These are phyloP conservation scores for Vultur gryphus DNA, from an alignment of 2,797 vertebrate genomes.

Conservation along the genomic window DNA sequence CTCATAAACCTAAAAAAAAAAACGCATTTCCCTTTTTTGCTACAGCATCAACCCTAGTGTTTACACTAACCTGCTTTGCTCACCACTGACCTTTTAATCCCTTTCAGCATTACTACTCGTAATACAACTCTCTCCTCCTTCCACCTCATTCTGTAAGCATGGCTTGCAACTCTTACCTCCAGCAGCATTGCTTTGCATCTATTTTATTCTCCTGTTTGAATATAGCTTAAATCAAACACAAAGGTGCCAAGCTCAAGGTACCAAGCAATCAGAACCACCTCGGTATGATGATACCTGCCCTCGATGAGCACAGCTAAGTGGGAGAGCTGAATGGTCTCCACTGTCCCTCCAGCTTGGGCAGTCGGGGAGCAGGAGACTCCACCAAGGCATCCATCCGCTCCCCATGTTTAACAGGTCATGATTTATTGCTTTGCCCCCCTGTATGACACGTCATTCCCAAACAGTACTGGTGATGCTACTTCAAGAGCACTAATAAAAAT, in stretches of 20 bases:
- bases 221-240: neutral
- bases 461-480: neutral
- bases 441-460: neutral
- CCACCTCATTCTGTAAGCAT: neutral
- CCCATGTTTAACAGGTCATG: neutral
- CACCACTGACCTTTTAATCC: neutral
- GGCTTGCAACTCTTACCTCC: neutral
- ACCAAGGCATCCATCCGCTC: neutral
- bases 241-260: neutral
- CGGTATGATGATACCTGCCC: accelerated
- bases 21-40: neutral
- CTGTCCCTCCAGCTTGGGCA: neutral
- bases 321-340: neutral
- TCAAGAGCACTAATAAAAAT: neutral
- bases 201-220: neutral
- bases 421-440: neutral
- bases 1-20: neutral
- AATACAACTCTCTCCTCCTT: neutral
- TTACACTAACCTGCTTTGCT: neutral
- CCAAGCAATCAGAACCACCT: neutral
- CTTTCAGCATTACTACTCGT: neutral
- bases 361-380: neutral
- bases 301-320: accelerated
- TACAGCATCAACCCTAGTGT: neutral
- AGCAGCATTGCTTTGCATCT: neutral